These are phyloP conservation scores for Sminthurinus aureus DNA, from an alignment of 2,888 invertebrate species.

Conservation along the genomic window DNA sequence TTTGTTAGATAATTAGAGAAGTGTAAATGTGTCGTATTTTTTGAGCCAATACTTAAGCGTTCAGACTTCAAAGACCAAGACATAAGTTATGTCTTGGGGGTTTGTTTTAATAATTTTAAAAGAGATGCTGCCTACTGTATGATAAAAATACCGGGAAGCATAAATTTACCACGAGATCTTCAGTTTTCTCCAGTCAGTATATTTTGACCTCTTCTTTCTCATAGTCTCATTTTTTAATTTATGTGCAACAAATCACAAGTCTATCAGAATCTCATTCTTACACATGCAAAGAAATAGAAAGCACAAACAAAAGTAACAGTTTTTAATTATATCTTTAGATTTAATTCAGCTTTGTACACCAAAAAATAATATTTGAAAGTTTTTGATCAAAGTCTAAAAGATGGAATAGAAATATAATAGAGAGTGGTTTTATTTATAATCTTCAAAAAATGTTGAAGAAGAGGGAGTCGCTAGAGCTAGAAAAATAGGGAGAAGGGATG, in stretches of 20 bases:
- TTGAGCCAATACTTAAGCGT: constrained; percentile 24
- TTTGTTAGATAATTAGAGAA: constrained; percentile 45
- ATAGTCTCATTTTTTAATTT: too few relatives aligned
- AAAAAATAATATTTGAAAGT: too few relatives aligned
- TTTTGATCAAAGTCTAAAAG: background rate
- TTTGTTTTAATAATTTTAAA: background rate
- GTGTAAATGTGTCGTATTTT: constrained; percentile 47
- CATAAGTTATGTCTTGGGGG: background rate
- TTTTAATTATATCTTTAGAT: too few relatives aligned
- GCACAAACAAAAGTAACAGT: too few relatives aligned
- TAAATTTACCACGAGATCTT: constrained; percentile 20
- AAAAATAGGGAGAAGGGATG: background rate
- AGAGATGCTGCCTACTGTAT: background rate
- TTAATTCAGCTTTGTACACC: too few relatives aligned
- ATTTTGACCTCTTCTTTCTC: too few relatives aligned
- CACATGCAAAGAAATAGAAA: too few relatives aligned
- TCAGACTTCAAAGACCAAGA: constrained; percentile 23
- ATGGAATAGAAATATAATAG: background rate
- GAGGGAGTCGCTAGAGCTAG: background rate
- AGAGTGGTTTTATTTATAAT: too few relatives aligned
- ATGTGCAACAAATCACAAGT: too few relatives aligned
- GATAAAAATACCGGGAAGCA: constrained; percentile 20
- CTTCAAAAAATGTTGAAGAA: background rate
- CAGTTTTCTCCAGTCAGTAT: background rate
- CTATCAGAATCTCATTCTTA: too few relatives aligned